Percentiles rank a stretch among this genome's conserved stretches.
Evolutionary conservation across 2,797 vertebrate species (phyloP).

Genomic region (Fringilla coelebs): DNA sequence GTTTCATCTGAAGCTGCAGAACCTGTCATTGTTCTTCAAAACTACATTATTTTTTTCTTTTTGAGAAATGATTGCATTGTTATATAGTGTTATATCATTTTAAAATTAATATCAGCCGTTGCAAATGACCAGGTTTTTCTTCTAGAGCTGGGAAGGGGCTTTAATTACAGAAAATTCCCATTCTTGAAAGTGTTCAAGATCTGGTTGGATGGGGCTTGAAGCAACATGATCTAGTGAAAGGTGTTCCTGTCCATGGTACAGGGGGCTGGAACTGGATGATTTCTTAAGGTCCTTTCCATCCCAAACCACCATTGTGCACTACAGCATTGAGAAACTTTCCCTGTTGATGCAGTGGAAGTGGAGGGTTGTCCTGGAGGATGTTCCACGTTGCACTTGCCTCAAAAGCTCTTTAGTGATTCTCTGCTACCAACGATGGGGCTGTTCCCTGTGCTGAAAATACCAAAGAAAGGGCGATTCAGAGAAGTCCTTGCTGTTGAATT

Average conservation of each 20-base stretch:
- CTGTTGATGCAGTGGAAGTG: not conserved
- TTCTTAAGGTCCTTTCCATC: not conserved
- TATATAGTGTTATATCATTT: not conserved
- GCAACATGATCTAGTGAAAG: not conserved
- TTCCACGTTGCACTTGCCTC: not conserved
- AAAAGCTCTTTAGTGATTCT: not conserved
- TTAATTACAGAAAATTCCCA: not conserved
- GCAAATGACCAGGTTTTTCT: not conserved
- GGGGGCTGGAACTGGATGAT: not conserved
- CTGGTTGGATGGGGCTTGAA: not conserved
- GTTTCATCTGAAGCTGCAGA: not conserved
- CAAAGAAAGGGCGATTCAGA: not conserved
- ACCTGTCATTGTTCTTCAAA: not conserved
- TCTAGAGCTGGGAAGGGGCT: not conserved
- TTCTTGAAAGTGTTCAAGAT: not conserved
- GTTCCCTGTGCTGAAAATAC: not conserved
- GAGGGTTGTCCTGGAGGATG: not conserved
- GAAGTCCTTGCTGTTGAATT: not conserved
- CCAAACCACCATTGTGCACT: not conserved
- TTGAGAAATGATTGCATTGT: not conserved
- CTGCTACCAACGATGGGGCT: not conserved
- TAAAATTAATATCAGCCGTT: not conserved
- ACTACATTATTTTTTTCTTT: not conserved
- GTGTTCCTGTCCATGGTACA: not conserved
- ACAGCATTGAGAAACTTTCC: not conserved